phyloP scores from a whole-genome alignment of 2,113 vertebrate species.

The Syngnathus floridae region DNA sequence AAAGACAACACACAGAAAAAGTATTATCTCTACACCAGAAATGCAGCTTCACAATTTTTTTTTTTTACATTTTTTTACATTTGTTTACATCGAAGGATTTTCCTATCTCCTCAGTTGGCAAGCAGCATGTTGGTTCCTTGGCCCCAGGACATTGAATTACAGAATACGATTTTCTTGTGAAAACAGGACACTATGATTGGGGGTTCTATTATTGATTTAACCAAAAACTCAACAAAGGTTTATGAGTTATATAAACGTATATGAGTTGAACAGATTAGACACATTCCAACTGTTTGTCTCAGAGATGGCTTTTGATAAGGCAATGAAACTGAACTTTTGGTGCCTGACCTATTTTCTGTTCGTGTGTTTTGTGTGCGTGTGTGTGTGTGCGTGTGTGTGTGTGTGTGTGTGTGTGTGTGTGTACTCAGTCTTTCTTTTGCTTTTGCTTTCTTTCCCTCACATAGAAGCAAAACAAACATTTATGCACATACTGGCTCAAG shows the following conservation, averaged over 20 bases:
- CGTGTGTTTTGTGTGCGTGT: not conserved
- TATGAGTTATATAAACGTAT: not conserved
- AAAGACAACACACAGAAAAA: not conserved
- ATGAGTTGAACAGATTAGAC: not conserved
- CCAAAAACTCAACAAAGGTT: not conserved
- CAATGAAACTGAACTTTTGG: not conserved
- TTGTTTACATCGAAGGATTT: not conserved
- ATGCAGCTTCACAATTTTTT: not conserved
- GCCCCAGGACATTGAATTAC: not conserved
- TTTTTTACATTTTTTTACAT: not conserved
- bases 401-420: not conserved
- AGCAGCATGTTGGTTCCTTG: not conserved
- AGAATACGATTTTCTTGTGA: not conserved
- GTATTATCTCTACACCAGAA: not conserved
- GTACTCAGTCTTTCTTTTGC: not conserved
- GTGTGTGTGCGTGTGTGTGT: not conserved
- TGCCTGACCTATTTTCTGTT: not conserved
- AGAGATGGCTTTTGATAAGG: not conserved
- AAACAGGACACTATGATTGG: not conserved
- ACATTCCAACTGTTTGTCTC: not conserved
- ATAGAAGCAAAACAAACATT: not conserved
- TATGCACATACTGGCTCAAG: not conserved
- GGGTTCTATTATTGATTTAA: not conserved
- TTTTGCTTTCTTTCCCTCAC: not conserved
- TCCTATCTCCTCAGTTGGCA: not conserved